Percentiles rank a stretch among this genome's conserved stretches.
These are phyloP conservation scores for Bursaphelenchus mucronatus DNA, from an alignment of 1,140 invertebrate species.

Conservation along the genomic window DNA sequence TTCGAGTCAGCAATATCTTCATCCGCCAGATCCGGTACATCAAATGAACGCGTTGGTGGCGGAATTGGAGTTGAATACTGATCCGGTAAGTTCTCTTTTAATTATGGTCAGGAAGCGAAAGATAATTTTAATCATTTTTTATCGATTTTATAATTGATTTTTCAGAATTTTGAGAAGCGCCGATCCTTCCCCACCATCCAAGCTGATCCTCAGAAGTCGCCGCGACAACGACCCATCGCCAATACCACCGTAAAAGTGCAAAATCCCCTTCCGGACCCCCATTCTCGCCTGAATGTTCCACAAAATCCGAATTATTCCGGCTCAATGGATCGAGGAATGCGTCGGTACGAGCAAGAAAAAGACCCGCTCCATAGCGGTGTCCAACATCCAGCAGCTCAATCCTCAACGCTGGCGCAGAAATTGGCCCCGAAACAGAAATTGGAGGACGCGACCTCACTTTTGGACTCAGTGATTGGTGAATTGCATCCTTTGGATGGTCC, in stretches of 20 bases:
- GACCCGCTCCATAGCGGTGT: background rate
- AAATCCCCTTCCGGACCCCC: conserved; percentile 3
- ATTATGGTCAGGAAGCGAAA: conserved; percentile 20
- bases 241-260: background rate
- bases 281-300: conserved; percentile 16
- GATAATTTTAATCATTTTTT: background rate
- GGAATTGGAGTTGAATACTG: conserved; percentile 57
- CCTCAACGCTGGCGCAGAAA: too few relatives aligned
- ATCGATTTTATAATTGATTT: conserved; percentile 8
- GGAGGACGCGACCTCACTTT: background rate
- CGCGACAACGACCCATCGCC: conserved; percentile 13
- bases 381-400: too few relatives aligned
- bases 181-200: conserved; percentile 51
- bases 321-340: conserved; percentile 20
- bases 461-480: conserved; percentile 17
- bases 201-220: conserved; percentile 22
- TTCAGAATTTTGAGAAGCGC: conserved; percentile 40
- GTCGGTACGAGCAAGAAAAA: background rate
- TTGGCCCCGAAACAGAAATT: too few relatives aligned
- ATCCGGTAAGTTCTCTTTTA: conserved; percentile 19
- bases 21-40: conserved; percentile 33
- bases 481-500: background rate
- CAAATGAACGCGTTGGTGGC: conserved; percentile 55
- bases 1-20: conserved; percentile 9
- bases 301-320: conserved; percentile 18